Evolutionary conservation across 2,797 vertebrate species (phyloP).

Genomic region (Mus minutoides): DNA sequence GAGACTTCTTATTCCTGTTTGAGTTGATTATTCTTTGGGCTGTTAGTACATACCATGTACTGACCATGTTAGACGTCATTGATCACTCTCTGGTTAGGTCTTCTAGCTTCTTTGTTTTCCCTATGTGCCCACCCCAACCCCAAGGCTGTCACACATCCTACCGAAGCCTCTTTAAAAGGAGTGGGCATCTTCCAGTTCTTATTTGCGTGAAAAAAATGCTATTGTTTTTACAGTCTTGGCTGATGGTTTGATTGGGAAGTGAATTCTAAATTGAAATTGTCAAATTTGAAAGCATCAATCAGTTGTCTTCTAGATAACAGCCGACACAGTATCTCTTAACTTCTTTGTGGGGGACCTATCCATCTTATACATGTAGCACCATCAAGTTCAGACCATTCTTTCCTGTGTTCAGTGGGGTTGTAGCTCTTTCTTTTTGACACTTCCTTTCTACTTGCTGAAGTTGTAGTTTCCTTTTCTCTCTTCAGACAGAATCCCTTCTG

Average conservation of each 20-base stretch:
- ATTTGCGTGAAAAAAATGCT: constrained; percentile 41
- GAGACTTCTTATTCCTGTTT: background rate
- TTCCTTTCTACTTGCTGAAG: background rate
- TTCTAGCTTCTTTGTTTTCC: background rate
- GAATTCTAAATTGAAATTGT: constrained; percentile 37
- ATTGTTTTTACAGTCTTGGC: constrained; percentile 12
- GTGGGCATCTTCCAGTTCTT: background rate
- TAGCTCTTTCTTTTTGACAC: background rate
- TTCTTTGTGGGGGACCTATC: background rate
- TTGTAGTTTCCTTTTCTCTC: background rate
- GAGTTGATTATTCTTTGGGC: background rate
- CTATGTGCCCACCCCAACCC: background rate
- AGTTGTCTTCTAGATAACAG: background rate
- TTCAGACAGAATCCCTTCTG: background rate
- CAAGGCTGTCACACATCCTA: background rate
- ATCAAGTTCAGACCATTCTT: background rate
- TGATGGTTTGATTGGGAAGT: background rate
- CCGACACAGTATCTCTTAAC: background rate
- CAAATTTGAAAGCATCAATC: background rate
- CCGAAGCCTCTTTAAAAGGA: background rate
- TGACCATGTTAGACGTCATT: background rate
- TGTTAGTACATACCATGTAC: too few relatives aligned
- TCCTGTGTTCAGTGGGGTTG: background rate
- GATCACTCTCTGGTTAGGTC: background rate
- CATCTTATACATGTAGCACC: background rate